Evolutionary conservation across 37 sponge, comb jelly and placozoan species (phyloP).

Genomic region (Haliclona indistincta): DNA sequence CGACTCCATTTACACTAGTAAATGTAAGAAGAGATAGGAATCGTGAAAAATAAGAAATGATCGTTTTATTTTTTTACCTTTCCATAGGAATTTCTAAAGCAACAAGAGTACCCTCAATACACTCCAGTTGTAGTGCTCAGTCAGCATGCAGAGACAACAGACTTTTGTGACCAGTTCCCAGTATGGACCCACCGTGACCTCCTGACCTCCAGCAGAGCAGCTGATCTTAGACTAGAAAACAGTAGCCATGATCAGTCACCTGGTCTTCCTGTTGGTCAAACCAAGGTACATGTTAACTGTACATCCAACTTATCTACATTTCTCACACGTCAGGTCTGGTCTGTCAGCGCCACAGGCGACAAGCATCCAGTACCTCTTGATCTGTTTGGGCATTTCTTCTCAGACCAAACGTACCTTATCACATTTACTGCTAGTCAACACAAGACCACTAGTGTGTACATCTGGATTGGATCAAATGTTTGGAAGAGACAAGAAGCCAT

Average conservation of each 20-base stretch:
- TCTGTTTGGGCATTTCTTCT: constrained; percentile 42
- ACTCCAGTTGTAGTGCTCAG: constrained; percentile 53
- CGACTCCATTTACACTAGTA: too few species aligned
- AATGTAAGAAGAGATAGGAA: background rate
- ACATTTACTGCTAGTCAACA: background rate
- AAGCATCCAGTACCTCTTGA: constrained; percentile 19
- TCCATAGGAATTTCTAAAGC: constrained; percentile 21
- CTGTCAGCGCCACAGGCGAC: too few species aligned
- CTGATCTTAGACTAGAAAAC: constrained; percentile 20
- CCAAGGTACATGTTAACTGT: constrained; percentile 42
- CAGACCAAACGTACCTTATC: background rate
- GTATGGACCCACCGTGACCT: constrained; percentile 49
- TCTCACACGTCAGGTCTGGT: too few species aligned
- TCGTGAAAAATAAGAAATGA: background rate
- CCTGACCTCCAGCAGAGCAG: constrained; percentile 7
- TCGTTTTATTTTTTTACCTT: background rate
- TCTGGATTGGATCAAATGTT: constrained; percentile 34
- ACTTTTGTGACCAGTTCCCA: constrained; percentile 34
- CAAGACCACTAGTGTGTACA: constrained; percentile 22
- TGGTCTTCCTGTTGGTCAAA: constrained; percentile 33
- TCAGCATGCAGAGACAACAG: constrained; percentile 41
- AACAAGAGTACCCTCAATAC: constrained; percentile 41
- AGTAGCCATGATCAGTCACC: background rate
- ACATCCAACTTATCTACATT: too few species aligned
- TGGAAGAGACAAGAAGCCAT: background rate